A percentile compares a stretch with the other conserved stretches of the same genome.
phyloP scores from a whole-genome alignment of 2,888 invertebrate species.

The Drosophila melanocephala region DNA sequence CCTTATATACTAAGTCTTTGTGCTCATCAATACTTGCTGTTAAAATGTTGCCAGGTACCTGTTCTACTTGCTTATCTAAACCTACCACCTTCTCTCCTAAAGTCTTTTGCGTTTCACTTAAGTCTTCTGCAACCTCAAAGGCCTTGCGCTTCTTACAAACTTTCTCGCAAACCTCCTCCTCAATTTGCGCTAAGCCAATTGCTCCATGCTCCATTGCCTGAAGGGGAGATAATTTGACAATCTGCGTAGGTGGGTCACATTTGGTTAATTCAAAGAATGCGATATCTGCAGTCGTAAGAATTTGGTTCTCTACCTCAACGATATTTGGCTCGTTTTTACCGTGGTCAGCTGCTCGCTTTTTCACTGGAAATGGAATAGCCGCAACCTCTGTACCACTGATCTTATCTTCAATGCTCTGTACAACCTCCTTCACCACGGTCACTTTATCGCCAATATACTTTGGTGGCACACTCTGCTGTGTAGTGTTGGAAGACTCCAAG shows the following conservation, averaged over 20 bases:
- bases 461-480: constrained; percentile 36
- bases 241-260: constrained; percentile 62
- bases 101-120: constrained; percentile 78
- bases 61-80: constrained; percentile 55
- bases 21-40: constrained; percentile 54
- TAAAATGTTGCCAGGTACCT: constrained; percentile 68
- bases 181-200: constrained; percentile 52
- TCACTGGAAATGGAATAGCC: constrained; percentile 76
- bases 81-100: constrained; percentile 64
- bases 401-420: constrained; percentile 87
- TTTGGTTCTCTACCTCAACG: constrained; percentile 73
- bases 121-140: constrained; percentile 75
- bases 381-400: constrained; percentile 73
- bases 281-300: constrained; percentile 71
- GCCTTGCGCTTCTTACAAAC: constrained; percentile 74
- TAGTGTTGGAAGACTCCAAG: constrained; percentile 46
- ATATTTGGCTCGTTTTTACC: constrained; percentile 59
- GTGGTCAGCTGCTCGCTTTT: constrained; percentile 75
- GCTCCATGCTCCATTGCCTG: constrained; percentile 55
- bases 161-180: constrained; percentile 82
- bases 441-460: constrained; percentile 69
- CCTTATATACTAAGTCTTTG: constrained; percentile 58
- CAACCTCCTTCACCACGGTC: constrained; percentile 87
- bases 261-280: constrained; percentile 62
- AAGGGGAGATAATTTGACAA: constrained; percentile 70